Evolutionary conservation across 2,797 vertebrate genomes (phyloP).

Genomic region (Sarcophilus harrisii): DNA sequence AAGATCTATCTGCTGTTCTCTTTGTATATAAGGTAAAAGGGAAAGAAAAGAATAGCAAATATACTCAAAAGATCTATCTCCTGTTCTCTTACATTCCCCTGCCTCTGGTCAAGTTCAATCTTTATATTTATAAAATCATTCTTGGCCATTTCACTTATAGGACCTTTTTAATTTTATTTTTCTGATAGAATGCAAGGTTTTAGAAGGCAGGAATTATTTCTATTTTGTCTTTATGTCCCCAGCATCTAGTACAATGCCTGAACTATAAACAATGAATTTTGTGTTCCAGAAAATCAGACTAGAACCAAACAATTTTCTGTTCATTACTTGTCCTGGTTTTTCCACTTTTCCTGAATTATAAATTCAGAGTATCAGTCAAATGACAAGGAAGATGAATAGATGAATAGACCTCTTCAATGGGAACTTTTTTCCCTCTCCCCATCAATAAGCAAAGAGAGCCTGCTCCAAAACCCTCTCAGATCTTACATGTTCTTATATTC

Average conservation of each 20-base stretch:
- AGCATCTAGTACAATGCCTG: neutral
- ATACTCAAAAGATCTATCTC: too few relatives aligned
- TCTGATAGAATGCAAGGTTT: neutral
- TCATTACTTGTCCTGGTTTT: neutral
- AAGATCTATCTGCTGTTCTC: too few relatives aligned
- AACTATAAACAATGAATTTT: neutral
- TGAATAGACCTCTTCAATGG: neutral
- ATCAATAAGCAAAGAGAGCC: neutral
- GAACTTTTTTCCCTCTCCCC: neutral
- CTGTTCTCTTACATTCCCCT: too few relatives aligned
- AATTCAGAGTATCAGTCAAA: neutral
- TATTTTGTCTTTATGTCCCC: neutral
- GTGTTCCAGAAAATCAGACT: neutral
- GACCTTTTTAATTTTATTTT: too few relatives aligned
- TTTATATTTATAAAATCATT: too few relatives aligned
- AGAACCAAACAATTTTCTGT: neutral
- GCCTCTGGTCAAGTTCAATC: too few relatives aligned
- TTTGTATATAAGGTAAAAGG: too few relatives aligned
- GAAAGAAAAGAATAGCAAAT: too few relatives aligned
- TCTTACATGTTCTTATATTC: neutral
- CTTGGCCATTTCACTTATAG: too few relatives aligned
- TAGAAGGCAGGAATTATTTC: neutral
- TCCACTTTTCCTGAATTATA: neutral
- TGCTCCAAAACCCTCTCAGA: neutral
- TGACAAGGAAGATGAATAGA: neutral